Conservation (phyloP, 1,140 invertebrate species). For the Drosophila varians region DNA sequence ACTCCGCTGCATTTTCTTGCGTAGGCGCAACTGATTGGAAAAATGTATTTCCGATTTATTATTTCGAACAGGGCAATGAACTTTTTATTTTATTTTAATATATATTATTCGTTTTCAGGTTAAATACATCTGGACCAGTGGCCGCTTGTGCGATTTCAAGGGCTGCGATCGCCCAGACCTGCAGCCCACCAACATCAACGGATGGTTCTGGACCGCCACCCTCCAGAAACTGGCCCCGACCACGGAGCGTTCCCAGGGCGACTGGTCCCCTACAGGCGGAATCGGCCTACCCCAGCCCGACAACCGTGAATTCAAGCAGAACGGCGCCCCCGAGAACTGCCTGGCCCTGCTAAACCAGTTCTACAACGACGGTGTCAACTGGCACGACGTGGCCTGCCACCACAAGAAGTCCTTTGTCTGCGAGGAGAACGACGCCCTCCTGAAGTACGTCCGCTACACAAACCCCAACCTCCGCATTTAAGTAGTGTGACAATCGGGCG, state of each 20-base stretch:
- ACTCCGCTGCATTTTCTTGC: conserved; percentile 40
- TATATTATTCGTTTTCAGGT: conserved; percentile 52
- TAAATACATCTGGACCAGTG: conserved; percentile 94
- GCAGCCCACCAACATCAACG: conserved; percentile 90
- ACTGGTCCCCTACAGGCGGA: conserved; percentile 92
- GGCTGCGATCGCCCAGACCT: conserved; percentile 91
- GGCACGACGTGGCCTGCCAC: conserved; percentile 94
- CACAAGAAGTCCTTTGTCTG: conserved; percentile 93
- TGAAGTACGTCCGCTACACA: conserved; percentile 91
- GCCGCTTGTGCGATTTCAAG: conserved; percentile 92
- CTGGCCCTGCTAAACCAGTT: conserved; percentile 92
- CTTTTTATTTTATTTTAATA: not conserved
- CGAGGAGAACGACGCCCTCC: conserved; percentile 91
- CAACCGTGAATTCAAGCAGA: conserved; percentile 91
- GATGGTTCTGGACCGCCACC: conserved; percentile 94
- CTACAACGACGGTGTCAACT: conserved; percentile 93
- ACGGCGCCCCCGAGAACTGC: conserved; percentile 91
- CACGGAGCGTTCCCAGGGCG: conserved; percentile 89
- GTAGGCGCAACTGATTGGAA: conserved; percentile 17
- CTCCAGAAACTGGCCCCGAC: conserved; percentile 91
- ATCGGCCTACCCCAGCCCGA: conserved; percentile 92
- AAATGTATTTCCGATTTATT: conserved; percentile 11
- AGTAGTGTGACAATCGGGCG: conserved; percentile 24
- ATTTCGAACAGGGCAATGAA: conserved; percentile 29
- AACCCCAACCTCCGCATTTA: conserved; percentile 89